These are phyloP conservation scores for Drosophila serrata DNA, from an alignment of 1,140 invertebrate species.

Conservation along the genomic window DNA sequence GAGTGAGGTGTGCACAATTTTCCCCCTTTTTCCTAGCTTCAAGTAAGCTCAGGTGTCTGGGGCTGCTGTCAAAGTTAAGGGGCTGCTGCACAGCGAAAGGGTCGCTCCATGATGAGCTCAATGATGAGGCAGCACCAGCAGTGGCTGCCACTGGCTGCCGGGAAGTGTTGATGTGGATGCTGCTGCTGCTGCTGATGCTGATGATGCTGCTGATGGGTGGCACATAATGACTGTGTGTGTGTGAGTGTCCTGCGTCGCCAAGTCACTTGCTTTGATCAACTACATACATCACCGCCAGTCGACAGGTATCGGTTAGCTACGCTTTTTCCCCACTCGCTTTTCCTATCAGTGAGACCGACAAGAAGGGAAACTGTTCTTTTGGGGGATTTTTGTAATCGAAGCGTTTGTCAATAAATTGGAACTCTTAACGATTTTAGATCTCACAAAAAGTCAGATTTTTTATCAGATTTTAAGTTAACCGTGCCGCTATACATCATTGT, in stretches of 20 bases:
- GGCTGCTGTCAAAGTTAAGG: constrained; percentile 9
- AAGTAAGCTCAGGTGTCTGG: constrained; percentile 27
- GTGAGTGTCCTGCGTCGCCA: constrained; percentile 38
- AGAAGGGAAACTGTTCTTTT: constrained; percentile 3
- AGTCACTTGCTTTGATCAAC: constrained; percentile 67
- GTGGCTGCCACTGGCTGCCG: constrained; percentile 22
- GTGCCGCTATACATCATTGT: too few species aligned
- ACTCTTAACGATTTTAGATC: too few species aligned
- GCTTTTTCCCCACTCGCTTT: background rate
- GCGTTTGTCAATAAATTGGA: constrained; percentile 19
- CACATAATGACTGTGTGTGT: constrained; percentile 65
- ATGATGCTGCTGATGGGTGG: constrained; percentile 51
- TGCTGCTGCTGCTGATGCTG: too few species aligned
- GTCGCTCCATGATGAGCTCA: constrained; percentile 27
- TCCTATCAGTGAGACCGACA: constrained; percentile 4
- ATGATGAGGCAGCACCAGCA: constrained; percentile 40
- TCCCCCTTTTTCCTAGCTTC: background rate
- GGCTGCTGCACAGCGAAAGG: constrained; percentile 25
- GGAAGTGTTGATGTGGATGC: constrained; percentile 12
- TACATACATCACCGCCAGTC: constrained; percentile 47
- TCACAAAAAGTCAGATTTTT: too few species aligned
- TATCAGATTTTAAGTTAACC: too few species aligned
- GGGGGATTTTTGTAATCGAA: constrained; percentile 21
- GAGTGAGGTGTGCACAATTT: background rate
- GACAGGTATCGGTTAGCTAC: constrained; percentile 12